phyloP scores from a whole-genome alignment of 1,140 invertebrate genomes.

The Tribolium castaneum region DNA sequence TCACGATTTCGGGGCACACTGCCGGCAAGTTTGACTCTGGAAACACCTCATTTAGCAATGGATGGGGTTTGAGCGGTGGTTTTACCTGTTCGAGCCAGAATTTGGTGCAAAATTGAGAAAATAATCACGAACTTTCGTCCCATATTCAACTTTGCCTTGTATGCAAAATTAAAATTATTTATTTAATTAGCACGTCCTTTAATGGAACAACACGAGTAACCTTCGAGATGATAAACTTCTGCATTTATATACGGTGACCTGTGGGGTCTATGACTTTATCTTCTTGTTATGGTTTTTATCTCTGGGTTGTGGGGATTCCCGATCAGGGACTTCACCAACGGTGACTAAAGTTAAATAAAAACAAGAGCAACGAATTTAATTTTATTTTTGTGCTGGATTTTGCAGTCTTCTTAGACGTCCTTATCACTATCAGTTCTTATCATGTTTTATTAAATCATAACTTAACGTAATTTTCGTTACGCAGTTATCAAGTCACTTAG shows the following conservation, averaged over 20 bases:
- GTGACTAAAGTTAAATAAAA: neutral
- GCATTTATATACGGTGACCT: neutral
- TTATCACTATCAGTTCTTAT: too few species aligned
- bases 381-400: too few species aligned
- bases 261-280: neutral
- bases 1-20: conserved; percentile 57
- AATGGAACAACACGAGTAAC: neutral
- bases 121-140: neutral
- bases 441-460: too few species aligned
- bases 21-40: conserved; percentile 30
- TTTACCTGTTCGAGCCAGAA: neutral
- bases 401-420: too few species aligned
- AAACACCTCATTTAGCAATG: neutral
- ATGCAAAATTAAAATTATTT: neutral
- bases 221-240: neutral
- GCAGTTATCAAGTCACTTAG: too few species aligned
- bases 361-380: neutral
- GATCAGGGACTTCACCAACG: neutral
- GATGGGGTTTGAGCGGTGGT: neutral
- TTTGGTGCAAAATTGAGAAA: neutral
- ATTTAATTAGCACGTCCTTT: neutral
- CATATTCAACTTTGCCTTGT: neutral
- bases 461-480: too few species aligned
- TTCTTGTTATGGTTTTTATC: neutral
- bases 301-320: neutral